These are phyloP conservation scores for Cydia strobilella DNA, from an alignment of 1,140 invertebrate species.

Conservation along the genomic window DNA sequence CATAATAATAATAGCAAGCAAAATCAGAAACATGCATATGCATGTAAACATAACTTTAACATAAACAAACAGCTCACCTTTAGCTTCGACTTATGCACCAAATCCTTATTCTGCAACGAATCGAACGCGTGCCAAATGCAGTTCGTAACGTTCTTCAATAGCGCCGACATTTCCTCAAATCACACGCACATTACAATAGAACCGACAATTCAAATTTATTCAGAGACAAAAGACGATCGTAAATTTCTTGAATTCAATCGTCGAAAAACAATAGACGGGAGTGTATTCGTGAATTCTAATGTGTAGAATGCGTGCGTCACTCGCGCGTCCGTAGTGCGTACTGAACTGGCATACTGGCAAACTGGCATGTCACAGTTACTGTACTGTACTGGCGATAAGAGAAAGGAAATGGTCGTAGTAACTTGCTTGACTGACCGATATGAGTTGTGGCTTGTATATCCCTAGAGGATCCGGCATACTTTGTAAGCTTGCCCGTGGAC, in stretches of 20 bases:
- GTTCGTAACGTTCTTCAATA: constrained; percentile 86
- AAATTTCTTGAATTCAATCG: constrained; percentile 33
- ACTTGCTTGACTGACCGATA: constrained; percentile 29
- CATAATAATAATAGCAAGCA: background rate
- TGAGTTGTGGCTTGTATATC: constrained; percentile 8
- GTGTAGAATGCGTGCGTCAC: constrained; percentile 45
- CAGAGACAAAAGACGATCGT: constrained; percentile 31
- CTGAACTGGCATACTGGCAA: constrained; percentile 39
- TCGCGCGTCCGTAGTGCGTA: constrained; percentile 56
- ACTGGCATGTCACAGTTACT: constrained; percentile 31
- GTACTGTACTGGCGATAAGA: constrained; percentile 51
- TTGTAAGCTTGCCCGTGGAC: background rate
- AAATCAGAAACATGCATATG: constrained; percentile 1
- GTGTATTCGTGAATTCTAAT: background rate
- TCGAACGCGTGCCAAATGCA: constrained; percentile 89
- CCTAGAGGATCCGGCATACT: constrained; percentile 11
- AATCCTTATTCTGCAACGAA: constrained; percentile 83
- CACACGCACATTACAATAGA: constrained; percentile 34
- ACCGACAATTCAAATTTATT: constrained; percentile 36
- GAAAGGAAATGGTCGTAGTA: constrained; percentile 51
- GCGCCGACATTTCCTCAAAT: constrained; percentile 81
- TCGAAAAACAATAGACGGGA: constrained; percentile 22
- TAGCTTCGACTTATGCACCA: constrained; percentile 87
- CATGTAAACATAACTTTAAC: background rate
- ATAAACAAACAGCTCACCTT: constrained; percentile 80